These are phyloP conservation scores for Amazona guildingii DNA, from an alignment of 2,113 vertebrate genomes.

Conservation along the genomic window DNA sequence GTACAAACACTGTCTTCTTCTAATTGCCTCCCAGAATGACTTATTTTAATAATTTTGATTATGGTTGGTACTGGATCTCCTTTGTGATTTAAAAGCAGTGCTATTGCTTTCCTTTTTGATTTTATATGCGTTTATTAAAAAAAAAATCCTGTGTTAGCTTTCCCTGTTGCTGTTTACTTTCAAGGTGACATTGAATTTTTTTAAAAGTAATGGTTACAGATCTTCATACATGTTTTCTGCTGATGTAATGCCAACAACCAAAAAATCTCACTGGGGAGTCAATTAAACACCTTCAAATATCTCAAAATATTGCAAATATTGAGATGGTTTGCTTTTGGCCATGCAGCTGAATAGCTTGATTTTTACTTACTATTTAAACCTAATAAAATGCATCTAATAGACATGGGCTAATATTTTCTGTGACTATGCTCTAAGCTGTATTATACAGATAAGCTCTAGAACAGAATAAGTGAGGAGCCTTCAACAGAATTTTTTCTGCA, in stretches of 20 bases:
- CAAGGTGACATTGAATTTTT: neutral
- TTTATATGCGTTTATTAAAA: neutral
- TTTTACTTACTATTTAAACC: neutral
- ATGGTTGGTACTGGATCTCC: neutral
- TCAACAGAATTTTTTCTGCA: neutral
- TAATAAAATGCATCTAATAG: neutral
- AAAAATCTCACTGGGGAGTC: neutral
- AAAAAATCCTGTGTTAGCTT: neutral
- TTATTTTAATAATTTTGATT: neutral
- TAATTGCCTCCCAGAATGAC: neutral
- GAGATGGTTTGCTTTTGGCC: neutral
- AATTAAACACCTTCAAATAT: neutral
- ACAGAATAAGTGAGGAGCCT: neutral
- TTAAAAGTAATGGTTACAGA: neutral
- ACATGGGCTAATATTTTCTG: neutral
- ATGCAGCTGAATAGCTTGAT: neutral
- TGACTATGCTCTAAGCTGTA: neutral
- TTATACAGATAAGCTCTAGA: neutral
- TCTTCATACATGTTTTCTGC: neutral
- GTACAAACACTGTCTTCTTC: neutral
- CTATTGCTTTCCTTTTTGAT: neutral
- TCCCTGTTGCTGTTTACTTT: neutral
- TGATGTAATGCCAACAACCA: neutral
- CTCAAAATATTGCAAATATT: neutral
- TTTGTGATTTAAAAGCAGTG: neutral